A percentile compares a stretch with the other conserved stretches of the same genome.
These are phyloP conservation scores for Chaenogobius annularis DNA, from an alignment of 2,113 vertebrate species.

Conservation along the genomic window DNA sequence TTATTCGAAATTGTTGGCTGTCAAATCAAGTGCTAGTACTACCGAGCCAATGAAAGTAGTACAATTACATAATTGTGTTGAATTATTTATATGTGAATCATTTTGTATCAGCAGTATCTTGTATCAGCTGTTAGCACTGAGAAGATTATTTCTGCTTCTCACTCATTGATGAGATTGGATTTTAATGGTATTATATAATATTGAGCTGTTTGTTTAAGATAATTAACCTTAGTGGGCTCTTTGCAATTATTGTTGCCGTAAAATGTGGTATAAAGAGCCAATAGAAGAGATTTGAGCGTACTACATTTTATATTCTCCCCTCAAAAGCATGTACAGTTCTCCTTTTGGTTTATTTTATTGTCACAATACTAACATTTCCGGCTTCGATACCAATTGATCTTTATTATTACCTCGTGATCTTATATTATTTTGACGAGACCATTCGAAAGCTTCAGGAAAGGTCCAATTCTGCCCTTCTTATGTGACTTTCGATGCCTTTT, in stretches of 20 bases:
- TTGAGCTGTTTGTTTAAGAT: not conserved
- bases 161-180: not conserved
- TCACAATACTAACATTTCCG: no score
- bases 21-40: constrained; percentile 5
- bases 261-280: not conserved
- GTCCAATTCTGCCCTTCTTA: no score
- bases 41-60: constrained; percentile 4
- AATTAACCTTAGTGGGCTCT: not conserved
- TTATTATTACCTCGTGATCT: no score
- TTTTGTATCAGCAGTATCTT: constrained; percentile 4
- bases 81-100: constrained; percentile 9
- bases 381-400: no score
- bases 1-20: constrained; percentile 6
- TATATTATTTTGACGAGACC: not conserved
- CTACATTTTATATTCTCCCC: not conserved
- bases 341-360: not conserved
- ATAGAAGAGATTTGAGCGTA: not conserved
- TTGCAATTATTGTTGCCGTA: not conserved
- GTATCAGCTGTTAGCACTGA: not conserved
- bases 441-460: not conserved
- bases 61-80: constrained; percentile 5
- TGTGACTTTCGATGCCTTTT: no score
- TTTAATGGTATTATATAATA: not conserved
- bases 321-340: not conserved
- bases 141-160: not conserved